phyloP scores from a whole-genome alignment of 2,888 invertebrate species.

The Ellobium chinense region DNA sequence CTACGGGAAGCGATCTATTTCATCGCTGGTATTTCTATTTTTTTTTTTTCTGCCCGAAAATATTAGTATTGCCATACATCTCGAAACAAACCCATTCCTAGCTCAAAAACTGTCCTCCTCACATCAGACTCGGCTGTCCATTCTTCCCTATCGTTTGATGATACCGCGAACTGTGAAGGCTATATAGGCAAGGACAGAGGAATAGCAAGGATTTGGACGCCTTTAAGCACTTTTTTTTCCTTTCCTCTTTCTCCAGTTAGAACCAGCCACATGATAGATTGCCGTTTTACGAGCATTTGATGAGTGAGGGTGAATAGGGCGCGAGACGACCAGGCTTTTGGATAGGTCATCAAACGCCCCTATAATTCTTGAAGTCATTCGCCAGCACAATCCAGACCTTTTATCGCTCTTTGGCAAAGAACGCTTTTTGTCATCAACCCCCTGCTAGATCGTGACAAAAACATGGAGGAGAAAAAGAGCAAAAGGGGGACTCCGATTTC shows the following conservation, averaged over 20 bases:
- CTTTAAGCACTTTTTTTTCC: background rate
- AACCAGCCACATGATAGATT: background rate
- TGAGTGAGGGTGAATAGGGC: background rate
- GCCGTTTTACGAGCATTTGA: background rate
- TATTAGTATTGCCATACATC: too few relatives aligned
- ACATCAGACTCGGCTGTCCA: too few relatives aligned
- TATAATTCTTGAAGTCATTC: background rate
- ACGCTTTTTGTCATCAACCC: background rate
- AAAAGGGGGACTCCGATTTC: too few relatives aligned
- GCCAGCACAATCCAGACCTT: background rate
- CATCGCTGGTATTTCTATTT: too few relatives aligned
- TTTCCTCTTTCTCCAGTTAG: background rate
- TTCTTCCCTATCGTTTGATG: too few relatives aligned
- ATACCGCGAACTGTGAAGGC: too few relatives aligned
- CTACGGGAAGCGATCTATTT: too few relatives aligned
- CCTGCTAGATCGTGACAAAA: background rate
- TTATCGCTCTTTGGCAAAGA: background rate
- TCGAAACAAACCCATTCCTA: too few relatives aligned
- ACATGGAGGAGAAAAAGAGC: too few relatives aligned
- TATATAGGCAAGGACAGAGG: too few relatives aligned
- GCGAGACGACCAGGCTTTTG: background rate
- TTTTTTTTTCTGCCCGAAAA: too few relatives aligned
- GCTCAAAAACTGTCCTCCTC: too few relatives aligned
- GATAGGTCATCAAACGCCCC: background rate
- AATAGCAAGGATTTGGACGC: background rate